Conservation (phyloP, 1,140 invertebrate species). For the Rhopalosiphum maidis region DNA sequence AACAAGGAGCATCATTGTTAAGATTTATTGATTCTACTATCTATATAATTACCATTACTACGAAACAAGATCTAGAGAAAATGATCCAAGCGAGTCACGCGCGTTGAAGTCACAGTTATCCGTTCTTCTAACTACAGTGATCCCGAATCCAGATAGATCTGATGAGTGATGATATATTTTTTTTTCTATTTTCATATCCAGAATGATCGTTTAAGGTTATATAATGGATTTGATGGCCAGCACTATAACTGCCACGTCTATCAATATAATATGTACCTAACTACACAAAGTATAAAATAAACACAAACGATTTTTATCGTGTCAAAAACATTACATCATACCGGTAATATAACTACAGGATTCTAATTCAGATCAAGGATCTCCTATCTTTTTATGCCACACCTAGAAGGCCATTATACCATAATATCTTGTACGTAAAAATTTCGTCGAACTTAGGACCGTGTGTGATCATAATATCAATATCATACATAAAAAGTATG, state of each 20-base stretch:
- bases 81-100: not conserved
- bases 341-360: slow-evolving; percentile 51
- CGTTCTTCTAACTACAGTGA: not conserved
- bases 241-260: not conserved
- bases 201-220: not conserved
- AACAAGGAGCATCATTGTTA: not conserved
- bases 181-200: not conserved
- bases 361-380: slow-evolving; percentile 56
- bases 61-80: not conserved
- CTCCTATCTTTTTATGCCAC: slow-evolving; percentile 27
- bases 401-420: slow-evolving; percentile 18
- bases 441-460: not conserved
- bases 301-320: not conserved
- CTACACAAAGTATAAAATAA: not conserved
- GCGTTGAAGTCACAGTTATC: not conserved
- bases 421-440: slow-evolving; percentile 22
- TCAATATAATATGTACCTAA: not conserved
- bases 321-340: slow-evolving; percentile 40
- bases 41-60: not conserved
- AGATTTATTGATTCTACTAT: not conserved
- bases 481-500: not conserved
- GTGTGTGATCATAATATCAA: not conserved
- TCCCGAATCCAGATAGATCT: not conserved
- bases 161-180: not conserved
- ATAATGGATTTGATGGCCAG: not conserved